Evolutionary conservation across 2,113 vertebrate genomes (phyloP), one percentile per base, ranked within the genome.

Genomic region (Dipodomys merriami): DNA sequence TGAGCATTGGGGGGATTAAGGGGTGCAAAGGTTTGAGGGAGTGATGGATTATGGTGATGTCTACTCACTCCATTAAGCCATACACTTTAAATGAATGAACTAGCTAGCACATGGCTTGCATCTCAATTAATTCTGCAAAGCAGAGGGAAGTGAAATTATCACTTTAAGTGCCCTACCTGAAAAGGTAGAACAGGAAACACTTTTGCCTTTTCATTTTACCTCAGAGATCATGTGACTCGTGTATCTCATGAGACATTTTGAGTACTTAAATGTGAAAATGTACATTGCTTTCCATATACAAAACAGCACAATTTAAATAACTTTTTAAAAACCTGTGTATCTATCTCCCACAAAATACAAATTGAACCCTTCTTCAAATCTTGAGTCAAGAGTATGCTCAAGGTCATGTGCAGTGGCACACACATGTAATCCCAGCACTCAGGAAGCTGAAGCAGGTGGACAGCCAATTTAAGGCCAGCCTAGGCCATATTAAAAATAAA

Each of bases 261-360:
- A 65, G 39, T 90, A 60, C 86, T 90, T 80, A 29, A 83, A 83
- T 25, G 10, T 57, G 84, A 91, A 92, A 95, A 74, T 87, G n/a
- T 68, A 74, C 0, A 57, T 2, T 6, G 35, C 64, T 86, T 95
- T 30, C 62, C 11, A 92, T 13, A 71, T 23, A 25, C 83, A 88
- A 95, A 96, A 53, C 10, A 57, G 22, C 65, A 74, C 65, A 90
- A 53, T 16, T 11, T 11, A 49, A 49, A 49, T 11, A 49, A 49
- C 39, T 39, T 39, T 39, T 39, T 39, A 65, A 81, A 76, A 84
- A 2, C 44, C 19, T 30, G 18, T 53, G 72, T 11, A 2, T 6
- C 11, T 19, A 62, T 72, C 27, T 90, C 7, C 77, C 27, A 86
- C 33, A 77, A 87, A 95, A 91, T n/a, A 72, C 2, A 71, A 71